phyloP scores from a whole-genome alignment of 2,113 vertebrate genomes.

The rabbit (Oryctolagus cuniculus) region DNA sequence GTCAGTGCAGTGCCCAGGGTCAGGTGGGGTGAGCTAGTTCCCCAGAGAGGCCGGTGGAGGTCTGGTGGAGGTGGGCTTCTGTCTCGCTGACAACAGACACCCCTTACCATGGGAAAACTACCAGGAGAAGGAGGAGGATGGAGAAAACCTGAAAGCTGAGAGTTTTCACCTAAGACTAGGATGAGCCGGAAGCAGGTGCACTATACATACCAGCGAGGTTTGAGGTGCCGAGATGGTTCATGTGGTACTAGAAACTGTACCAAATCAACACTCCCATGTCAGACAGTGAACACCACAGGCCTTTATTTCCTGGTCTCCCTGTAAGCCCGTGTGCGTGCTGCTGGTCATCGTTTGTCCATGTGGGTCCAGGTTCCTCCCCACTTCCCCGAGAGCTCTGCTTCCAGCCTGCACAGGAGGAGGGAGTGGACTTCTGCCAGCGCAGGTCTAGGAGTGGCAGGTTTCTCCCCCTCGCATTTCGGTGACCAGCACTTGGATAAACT shows the following conservation, averaged over 20 bases:
- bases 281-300: background rate
- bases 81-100: background rate
- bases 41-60: too few species aligned
- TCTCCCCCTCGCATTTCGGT: background rate
- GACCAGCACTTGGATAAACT: background rate
- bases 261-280: background rate
- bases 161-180: background rate
- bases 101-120: background rate
- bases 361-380: background rate
- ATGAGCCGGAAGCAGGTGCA: background rate
- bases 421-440: too few species aligned
- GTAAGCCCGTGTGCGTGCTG: background rate
- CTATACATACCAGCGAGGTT: background rate
- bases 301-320: background rate
- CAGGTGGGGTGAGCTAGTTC: too few species aligned
- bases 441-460: background rate
- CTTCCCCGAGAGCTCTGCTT: background rate
- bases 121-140: background rate
- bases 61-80: background rate
- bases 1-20: background rate
- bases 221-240: background rate
- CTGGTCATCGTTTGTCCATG: background rate
- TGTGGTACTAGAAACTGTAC: background rate
- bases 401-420: background rate
- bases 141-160: background rate